Evolutionary conservation across 2,797 vertebrate species (phyloP), one percentile per base, ranked within the genome.

Genomic region (Taenioides sp.): DNA sequence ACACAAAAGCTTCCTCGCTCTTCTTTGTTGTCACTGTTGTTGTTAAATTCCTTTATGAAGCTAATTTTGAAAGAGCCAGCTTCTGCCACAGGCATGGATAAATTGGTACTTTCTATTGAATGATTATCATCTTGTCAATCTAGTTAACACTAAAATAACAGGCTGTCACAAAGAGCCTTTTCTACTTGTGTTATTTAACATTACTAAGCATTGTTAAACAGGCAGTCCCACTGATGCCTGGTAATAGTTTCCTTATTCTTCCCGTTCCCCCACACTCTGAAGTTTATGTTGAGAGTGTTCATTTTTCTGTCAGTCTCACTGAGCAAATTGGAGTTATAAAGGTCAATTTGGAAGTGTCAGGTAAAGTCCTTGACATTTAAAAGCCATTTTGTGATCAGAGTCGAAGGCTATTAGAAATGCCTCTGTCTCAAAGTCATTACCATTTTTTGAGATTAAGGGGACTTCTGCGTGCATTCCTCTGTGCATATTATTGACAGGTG

Each of bases 331-430:
- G 74, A 85, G 84, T 80, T 74, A 78, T 80, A 92, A 92, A 93
- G 92, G 91, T 92, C 90, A 92, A 84, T 89, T 89, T 84, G 52
- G 70, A 88, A 83, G 84, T 91, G 86, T 91, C 89, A 89, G 88
- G 87, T 90, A 86, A 91, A 89, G 89, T 92, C 87, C 89, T 90
- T 94, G 93, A 94, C 92, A 94, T 94, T 95, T 93, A 92, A 93
- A 91, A 90, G 89, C 85, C 85, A 88, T 91, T 91, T 77, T 52
- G 79, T 69, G 68, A 89, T 82, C 73, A 78, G 82, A 90, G 84
- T 90, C 84, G 77, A 84, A 87, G 80, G 65, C 81, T 86, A 85
- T 83, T 87, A 87, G 79, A 73, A 83, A 90, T 84, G 82, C 80
- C 60, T 85, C 82, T 85, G 88, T 80, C 76, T 89, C 71, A 23